Base-by-base conservation (phyloP, 2,888 invertebrate species). In the Drosophila rubida region DNA sequence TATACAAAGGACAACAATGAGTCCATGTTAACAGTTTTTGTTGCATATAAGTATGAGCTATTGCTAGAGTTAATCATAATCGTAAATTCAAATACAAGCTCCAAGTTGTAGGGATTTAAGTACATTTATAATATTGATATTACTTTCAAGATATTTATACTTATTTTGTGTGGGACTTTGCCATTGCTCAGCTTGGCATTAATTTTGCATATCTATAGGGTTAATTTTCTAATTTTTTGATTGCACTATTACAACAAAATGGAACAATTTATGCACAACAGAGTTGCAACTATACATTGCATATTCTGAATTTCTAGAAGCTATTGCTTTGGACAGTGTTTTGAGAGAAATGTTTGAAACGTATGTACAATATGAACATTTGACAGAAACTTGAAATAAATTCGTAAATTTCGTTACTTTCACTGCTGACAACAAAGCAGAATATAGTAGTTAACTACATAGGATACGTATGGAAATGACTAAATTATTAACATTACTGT, bases 41-140 rank as follows among this genome's bases (percentile, higher is more conserved):
- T 48, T 67, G 54, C 37, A 70, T 61, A 42, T 61, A 55, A 60
- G 48, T 70, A 59, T 45, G 67, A 55, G 39, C 61, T 69, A 70
- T 69, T 65, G 55, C 73, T 73, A 74, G 27, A 60, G 55, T 75
- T 66, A 70, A 75, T 75, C 46, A 59, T 80, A 78, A 66, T 75
- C 42, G 72, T 85, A 82, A 85, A 80, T 82, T 82, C 78, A 82
- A 82, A 83, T 82, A 77, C 80, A 82, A 82, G 82, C 82, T 82
- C 86, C 69, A 78, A 83, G 55, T 78, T 61, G 27, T 54, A 23
- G 45, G 60, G 64, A 67, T 78, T 77, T 44, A 75, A 44, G 59
- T 75, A 68, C 58, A 65, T 72, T 51, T 53, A 58, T 60, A 66
- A 57, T 71, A 55, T 46, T 76, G 57, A 69, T 80, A 58, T 76